phyloP scores from a whole-genome alignment of 2,113 vertebrate species.

The Corythaeola cristata region DNA sequence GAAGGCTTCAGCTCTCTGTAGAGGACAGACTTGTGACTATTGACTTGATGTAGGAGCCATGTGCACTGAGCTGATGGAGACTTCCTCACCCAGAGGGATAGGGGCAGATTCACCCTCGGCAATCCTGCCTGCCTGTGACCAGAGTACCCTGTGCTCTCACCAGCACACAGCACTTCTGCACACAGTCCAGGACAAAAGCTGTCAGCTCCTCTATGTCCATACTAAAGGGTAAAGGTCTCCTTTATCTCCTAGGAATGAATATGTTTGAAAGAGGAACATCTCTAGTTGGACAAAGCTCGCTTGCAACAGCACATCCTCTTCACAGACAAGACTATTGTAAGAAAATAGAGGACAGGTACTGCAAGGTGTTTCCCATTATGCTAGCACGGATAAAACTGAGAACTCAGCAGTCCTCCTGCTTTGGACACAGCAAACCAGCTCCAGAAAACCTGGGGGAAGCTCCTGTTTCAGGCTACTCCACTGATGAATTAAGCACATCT shows the following conservation, averaged over 20 bases:
- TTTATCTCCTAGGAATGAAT: neutral
- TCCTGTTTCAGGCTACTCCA: neutral
- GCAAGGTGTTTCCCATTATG: neutral
- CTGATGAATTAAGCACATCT: neutral
- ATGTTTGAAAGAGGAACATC: neutral
- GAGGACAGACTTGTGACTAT: neutral
- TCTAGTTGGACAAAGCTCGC: neutral
- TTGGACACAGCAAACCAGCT: neutral
- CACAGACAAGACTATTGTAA: neutral
- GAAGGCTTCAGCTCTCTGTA: neutral
- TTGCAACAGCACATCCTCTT: neutral
- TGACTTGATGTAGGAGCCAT: neutral
- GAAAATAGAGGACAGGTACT: neutral
- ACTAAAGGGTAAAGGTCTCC: neutral
- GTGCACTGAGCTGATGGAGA: neutral
- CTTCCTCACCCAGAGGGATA: neutral
- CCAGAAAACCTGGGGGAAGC: neutral
- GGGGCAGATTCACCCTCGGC: neutral
- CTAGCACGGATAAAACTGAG: neutral
- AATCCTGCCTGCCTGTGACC: neutral
- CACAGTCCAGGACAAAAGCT: neutral
- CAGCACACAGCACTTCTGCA: neutral
- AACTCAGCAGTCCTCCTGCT: neutral
- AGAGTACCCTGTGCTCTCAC: neutral
- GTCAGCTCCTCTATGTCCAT: neutral